phyloP scores from a whole-genome alignment of 2,113 vertebrate genomes.

The Empidonax traillii region DNA sequence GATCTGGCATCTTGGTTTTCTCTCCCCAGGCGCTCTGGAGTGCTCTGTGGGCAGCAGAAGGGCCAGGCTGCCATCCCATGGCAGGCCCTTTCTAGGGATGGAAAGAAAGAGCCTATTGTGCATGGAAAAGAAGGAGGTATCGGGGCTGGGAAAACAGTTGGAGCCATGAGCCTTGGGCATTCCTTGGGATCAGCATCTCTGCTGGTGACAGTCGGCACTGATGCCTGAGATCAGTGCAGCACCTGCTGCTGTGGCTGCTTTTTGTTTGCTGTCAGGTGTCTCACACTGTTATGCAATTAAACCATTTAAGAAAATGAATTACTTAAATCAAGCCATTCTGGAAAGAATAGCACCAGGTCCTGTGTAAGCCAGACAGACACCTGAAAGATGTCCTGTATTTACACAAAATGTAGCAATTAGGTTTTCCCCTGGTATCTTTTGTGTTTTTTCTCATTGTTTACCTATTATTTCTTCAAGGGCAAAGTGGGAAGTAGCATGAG shows the following conservation, averaged over 20 bases:
- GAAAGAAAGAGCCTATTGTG: background rate
- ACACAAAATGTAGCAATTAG: background rate
- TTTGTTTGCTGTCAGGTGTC: constrained; percentile 12
- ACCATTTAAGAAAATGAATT: background rate
- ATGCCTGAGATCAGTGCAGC: background rate
- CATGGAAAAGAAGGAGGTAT: background rate
- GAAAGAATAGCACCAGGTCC: background rate
- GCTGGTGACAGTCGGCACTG: background rate
- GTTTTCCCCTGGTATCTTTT: background rate
- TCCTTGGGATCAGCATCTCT: background rate
- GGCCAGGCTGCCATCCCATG: background rate
- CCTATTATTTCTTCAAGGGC: background rate
- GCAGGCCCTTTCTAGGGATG: background rate
- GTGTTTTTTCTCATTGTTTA: background rate
- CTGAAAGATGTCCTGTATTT: background rate
- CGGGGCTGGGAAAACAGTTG: background rate
- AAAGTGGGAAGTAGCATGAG: background rate
- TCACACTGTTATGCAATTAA: background rate
- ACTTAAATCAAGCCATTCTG: background rate
- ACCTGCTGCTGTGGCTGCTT: background rate
- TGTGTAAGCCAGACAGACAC: background rate
- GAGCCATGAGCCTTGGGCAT: background rate
- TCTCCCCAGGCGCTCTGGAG: background rate
- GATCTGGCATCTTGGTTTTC: background rate
- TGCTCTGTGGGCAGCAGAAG: background rate